Percentiles rank a stretch among this genome's conserved stretches.
These are phyloP conservation scores for Diachasmimorpha longicaudata DNA, from an alignment of 1,140 invertebrate genomes.

Conservation along the genomic window DNA sequence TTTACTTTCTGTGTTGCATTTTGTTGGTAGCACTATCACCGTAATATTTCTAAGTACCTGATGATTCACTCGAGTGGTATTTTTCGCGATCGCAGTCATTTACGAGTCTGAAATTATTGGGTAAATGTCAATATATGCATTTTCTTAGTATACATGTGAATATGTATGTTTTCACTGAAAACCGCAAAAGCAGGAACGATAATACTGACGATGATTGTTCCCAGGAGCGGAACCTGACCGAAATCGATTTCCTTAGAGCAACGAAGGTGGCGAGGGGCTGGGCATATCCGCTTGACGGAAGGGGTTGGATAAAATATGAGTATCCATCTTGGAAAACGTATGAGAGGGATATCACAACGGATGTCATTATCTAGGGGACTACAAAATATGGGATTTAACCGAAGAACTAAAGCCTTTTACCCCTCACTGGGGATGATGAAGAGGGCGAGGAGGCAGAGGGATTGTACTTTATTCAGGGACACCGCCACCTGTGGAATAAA, in stretches of 20 bases:
- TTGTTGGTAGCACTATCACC: no score
- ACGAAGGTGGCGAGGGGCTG: not conserved
- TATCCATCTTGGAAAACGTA: not conserved
- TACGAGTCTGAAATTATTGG: no score
- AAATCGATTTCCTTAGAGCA: not conserved
- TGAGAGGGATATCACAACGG: not conserved
- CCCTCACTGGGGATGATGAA: no score
- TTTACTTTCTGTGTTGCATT: no score
- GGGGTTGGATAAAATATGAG: not conserved
- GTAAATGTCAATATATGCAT: no score
- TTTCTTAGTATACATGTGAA: no score
- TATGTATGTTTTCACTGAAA: not conserved
- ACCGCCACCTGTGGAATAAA: conserved; percentile 43
- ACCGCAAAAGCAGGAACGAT: not conserved
- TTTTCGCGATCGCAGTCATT: no score
- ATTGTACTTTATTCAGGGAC: conserved; percentile 15
- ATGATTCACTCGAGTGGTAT: no score
- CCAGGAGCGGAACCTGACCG: not conserved
- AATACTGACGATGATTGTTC: not conserved
- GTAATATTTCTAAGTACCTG: no score
- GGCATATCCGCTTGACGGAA: not conserved
- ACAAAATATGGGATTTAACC: not conserved
- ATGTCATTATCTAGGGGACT: not conserved
- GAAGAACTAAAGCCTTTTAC: not conserved
- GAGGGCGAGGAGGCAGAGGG: not conserved